Evolutionary conservation across 2,113 vertebrate genomes (phyloP).

Genomic region (Catharus bicknelli): DNA sequence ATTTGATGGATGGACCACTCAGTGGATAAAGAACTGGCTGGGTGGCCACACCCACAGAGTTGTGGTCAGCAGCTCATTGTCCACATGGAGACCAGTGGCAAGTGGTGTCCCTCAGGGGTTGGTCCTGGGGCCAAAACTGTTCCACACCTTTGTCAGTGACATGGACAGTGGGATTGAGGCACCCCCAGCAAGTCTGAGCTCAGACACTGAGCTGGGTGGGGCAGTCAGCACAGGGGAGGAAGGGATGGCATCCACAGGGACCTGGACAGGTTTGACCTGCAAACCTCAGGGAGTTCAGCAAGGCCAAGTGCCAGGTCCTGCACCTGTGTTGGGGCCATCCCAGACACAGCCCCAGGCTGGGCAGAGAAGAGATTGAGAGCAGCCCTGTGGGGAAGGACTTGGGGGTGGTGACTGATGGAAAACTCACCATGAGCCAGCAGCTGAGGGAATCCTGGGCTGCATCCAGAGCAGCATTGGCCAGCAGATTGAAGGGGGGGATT

Average conservation of each 20-base stretch:
- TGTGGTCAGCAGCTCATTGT: not conserved
- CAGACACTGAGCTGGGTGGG: not conserved
- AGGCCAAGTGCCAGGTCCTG: not conserved
- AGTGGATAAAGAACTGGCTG: not conserved
- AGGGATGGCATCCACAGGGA: not conserved
- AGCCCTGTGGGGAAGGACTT: too few species aligned
- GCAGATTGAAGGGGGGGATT: not conserved
- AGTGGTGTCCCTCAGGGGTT: not conserved
- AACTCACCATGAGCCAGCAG: not conserved
- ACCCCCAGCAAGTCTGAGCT: not conserved
- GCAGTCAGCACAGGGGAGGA: not conserved
- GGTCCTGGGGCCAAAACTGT: accelerated
- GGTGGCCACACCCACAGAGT: not conserved
- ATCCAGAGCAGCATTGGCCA: not conserved
- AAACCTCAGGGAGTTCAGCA: not conserved
- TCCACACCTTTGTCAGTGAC: not conserved
- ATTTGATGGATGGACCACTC: not conserved
- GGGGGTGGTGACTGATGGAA: too few species aligned
- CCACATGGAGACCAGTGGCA: accelerated
- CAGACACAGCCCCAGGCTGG: too few species aligned
- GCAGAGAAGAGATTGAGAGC: too few species aligned
- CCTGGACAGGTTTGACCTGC: not conserved
- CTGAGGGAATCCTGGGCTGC: not conserved
- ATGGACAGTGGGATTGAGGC: not conserved
- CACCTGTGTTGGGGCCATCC: too few species aligned